A percentile compares a stretch with the other conserved stretches of the same genome.
Conservation (phyloP, 2,113 vertebrate species). For the Toxotes jaculatrix region DNA sequence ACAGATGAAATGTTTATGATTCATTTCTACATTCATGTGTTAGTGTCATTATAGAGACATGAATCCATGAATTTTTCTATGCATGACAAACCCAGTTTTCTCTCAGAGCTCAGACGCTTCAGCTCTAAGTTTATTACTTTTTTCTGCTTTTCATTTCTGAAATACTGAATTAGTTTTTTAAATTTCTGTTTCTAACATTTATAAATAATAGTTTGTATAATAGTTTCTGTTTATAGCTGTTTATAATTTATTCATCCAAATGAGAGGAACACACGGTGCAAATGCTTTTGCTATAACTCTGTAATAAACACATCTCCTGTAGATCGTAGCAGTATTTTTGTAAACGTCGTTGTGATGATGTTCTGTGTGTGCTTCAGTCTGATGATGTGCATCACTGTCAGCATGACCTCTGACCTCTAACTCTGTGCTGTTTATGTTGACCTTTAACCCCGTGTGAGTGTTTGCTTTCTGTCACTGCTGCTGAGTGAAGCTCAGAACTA, state of each 20-base stretch:
- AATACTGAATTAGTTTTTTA: background rate
- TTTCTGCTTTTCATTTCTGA: slow-evolving; percentile 27
- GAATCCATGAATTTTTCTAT: slow-evolving; percentile 30
- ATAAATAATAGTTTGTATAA: slow-evolving; percentile 3
- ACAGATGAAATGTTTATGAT: too few species aligned
- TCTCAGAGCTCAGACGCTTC: slow-evolving; percentile 51
- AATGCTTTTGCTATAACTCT: slow-evolving; percentile 30
- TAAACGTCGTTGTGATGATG: slow-evolving; percentile 16
- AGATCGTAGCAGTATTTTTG: slow-evolving; percentile 61
- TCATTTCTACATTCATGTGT: background rate
- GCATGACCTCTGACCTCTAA: slow-evolving; percentile 50
- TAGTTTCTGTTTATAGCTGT: background rate
- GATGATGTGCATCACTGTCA: background rate
- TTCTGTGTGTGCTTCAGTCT: background rate
- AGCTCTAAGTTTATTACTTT: slow-evolving; percentile 10
- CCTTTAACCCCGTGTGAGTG: background rate
- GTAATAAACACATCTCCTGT: background rate
- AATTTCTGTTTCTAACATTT: slow-evolving; percentile 8
- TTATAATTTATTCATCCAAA: slow-evolving; percentile 12
- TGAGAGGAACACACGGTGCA: background rate
- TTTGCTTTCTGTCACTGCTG: too few species aligned
- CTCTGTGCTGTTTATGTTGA: background rate
- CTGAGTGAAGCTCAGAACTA: too few species aligned
- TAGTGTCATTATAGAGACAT: background rate
- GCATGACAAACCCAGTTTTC: slow-evolving; percentile 48